Base-by-base conservation (phyloP, 1,140 invertebrate species). In the Octopus bimaculoides region DNA sequence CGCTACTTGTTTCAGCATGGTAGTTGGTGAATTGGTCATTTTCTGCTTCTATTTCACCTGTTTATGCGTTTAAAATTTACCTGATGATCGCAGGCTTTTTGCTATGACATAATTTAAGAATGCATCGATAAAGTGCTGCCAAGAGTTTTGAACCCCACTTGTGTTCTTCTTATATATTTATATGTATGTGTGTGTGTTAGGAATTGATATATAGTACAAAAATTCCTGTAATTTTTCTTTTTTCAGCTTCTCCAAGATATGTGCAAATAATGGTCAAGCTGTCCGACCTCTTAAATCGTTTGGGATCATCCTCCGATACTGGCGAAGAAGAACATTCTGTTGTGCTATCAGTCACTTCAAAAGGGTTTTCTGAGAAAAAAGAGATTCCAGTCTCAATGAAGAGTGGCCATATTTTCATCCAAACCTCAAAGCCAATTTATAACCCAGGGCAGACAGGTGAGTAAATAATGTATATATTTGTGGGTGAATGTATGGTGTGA, bases 381-480 rank as follows among this genome's bases (percentile, higher is more conserved):
- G 41, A 75, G 52, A 75, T 75, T 41, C 74, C 52, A 1, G 74
- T 75, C 6, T n/a, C 20, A 9, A 26, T 75, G 74, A 41, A 53
- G 12, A 75, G 17, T 69, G 86, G 86, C 53, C 85, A 82, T 79
- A 84, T 87, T 52, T 87, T 86, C 78, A 85, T 87, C 73, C 86
- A 88, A 79, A 86, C 86, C 7, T 86, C 87, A 75, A 88, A 86
- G 79, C 86, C 87, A 12, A 78, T 87, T 14, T 88, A 88, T 78
- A 86, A 84, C 1, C 87, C 87, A 4, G 78, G 82, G 10, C 85
- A 88, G 75, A 82, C 83, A 83, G 85, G 86, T 87, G 79, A 79
- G 77, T 6, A 17, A 10, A 10, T 17, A 17, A 12, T n/a, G 17
- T 4, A 8, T n/a, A 6, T 14, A 71, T 12, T 20, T 9, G 1